These are phyloP conservation scores for Euleptes europaea DNA, from an alignment of 2,113 vertebrate species.

Conservation along the genomic window DNA sequence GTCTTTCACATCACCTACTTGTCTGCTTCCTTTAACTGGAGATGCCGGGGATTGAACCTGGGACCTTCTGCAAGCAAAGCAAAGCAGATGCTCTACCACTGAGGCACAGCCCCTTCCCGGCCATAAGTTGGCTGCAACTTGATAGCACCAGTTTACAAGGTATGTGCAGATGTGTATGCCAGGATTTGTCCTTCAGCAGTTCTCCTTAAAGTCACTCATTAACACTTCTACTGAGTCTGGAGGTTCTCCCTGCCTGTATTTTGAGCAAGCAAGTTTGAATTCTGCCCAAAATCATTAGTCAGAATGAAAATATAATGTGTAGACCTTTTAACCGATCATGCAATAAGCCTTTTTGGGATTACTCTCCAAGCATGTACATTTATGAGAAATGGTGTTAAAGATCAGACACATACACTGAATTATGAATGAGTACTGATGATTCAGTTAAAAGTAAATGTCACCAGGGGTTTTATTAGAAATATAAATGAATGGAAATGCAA, in stretches of 20 bases:
- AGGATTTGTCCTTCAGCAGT: background rate
- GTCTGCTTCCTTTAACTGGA: no score
- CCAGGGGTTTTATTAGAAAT: conserved; percentile 38
- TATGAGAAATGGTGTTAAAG: conserved; percentile 40
- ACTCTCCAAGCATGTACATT: background rate
- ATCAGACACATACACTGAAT: conserved; percentile 45
- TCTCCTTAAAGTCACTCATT: background rate
- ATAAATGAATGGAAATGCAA: background rate
- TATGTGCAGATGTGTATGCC: background rate
- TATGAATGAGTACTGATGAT: conserved; percentile 54
- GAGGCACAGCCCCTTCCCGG: no score
- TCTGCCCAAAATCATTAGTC: background rate
- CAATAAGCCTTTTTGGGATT: conserved; percentile 7
- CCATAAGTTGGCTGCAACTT: no score
- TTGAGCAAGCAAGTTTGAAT: background rate
- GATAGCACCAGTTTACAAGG: background rate
- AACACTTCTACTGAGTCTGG: background rate
- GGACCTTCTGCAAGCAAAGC: no score
- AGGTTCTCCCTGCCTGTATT: no score
- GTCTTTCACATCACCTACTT: no score
- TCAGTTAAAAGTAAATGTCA: conserved; percentile 49
- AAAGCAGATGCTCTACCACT: no score
- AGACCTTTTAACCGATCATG: background rate
- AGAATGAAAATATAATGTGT: background rate
- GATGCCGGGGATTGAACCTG: no score